phyloP scores from a whole-genome alignment of 2,797 vertebrate species.

The Dryobates pubescens region DNA sequence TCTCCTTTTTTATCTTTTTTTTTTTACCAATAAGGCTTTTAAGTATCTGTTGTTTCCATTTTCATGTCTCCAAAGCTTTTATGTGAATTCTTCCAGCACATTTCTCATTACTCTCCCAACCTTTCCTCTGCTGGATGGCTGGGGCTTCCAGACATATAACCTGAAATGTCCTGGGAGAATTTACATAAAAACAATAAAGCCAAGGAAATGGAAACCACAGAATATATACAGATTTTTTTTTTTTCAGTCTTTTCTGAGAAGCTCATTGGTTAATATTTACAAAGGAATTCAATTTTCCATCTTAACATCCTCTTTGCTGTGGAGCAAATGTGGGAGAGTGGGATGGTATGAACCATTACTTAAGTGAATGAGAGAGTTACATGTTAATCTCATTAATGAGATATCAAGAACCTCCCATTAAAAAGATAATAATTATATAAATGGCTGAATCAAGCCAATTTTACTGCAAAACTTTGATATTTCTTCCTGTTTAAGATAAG shows the following conservation, averaged over 20 bases:
- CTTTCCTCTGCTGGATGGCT: constrained; percentile 75
- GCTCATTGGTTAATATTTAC: constrained; percentile 59
- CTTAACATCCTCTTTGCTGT: constrained; percentile 59
- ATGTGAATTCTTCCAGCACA: constrained; percentile 80
- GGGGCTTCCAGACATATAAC: constrained; percentile 79
- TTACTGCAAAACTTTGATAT: constrained; percentile 4
- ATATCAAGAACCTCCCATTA: constrained; percentile 33
- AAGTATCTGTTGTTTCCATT: constrained; percentile 82
- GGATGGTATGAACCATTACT: constrained; percentile 54
- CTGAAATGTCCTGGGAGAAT: constrained; percentile 80
- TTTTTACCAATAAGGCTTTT: constrained; percentile 64
- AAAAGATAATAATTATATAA: constrained; percentile 38
- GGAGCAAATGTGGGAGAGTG: constrained; percentile 44
- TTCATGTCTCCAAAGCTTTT: constrained; percentile 80
- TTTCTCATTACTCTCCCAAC: constrained; percentile 81
- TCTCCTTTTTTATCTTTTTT: constrained; percentile 8
- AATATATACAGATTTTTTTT: constrained; percentile 65
- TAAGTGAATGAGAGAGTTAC: constrained; percentile 51
- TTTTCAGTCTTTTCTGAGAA: constrained; percentile 60
- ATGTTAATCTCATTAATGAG: constrained; percentile 74
- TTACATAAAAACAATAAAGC: constrained; percentile 76
- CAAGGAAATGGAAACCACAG: constrained; percentile 78
- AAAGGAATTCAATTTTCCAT: constrained; percentile 66
- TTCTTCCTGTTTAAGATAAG: background rate
- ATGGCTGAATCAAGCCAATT: constrained; percentile 9